phyloP scores from a whole-genome alignment of 2,797 vertebrate genomes.

The Dicrostonyx torquatus region DNA sequence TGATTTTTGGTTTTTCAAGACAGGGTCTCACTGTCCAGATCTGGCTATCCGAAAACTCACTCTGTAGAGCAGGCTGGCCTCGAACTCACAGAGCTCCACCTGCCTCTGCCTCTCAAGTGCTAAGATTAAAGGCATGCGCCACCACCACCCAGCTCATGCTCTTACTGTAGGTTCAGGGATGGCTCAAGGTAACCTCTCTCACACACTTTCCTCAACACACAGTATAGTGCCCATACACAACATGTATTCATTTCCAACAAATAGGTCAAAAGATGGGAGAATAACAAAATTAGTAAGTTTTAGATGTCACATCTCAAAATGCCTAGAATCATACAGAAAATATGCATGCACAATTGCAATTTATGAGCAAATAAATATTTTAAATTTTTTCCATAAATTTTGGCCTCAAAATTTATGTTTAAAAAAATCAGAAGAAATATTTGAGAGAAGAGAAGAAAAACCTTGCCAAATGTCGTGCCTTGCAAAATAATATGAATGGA shows the following conservation, averaged over 20 bases:
- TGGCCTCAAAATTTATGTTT: constrained; percentile 20
- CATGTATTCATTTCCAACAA: not conserved
- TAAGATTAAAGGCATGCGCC: no score
- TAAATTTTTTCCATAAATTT: constrained; percentile 25
- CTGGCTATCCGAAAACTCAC: no score
- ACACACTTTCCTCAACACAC: not conserved
- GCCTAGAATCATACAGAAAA: not conserved
- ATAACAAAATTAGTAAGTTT: not conserved
- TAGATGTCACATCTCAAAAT: not conserved
- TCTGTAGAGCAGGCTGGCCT: no score
- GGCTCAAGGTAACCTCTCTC: not conserved
- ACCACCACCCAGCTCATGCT: not conserved
- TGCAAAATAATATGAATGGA: constrained; percentile 17
- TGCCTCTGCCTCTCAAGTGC: no score
- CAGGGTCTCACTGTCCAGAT: no score
- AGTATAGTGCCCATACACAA: not conserved
- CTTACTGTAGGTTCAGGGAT: not conserved
- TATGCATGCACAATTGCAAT: not conserved
- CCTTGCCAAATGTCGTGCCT: not conserved
- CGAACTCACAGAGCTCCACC: no score
- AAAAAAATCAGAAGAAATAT: not conserved
- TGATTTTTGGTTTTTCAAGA: no score
- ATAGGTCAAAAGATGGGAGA: not conserved
- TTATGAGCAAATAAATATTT: not conserved
- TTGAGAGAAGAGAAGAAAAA: not conserved